These are phyloP conservation scores for Cephus sareptanus DNA, from an alignment of 2,888 invertebrate genomes.

Conservation along the genomic window DNA sequence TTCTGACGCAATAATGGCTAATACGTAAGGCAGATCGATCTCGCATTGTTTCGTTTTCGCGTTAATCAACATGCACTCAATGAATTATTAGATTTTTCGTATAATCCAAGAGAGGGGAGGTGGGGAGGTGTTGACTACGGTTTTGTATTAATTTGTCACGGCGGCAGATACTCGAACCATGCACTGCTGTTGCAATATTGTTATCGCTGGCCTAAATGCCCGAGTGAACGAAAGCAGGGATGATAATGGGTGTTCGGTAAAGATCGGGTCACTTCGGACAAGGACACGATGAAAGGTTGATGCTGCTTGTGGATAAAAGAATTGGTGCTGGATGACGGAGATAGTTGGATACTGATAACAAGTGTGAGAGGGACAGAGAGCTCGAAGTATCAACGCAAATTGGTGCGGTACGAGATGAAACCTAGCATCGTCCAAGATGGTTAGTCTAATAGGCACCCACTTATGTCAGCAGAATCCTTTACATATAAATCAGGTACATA, in stretches of 20 bases:
- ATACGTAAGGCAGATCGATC: neutral
- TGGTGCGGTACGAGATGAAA: neutral
- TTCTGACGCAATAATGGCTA: neutral
- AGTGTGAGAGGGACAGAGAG: neutral
- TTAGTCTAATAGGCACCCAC: constrained; percentile 6
- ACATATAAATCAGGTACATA: constrained; percentile 61
- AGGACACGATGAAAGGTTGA: neutral
- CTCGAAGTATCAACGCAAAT: neutral
- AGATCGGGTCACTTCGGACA: neutral
- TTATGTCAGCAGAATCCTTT: constrained; percentile 28
- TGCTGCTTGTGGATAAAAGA: neutral
- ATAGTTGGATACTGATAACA: neutral
- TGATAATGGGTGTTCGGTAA: neutral
- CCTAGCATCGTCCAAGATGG: neutral
- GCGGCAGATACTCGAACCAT: neutral
- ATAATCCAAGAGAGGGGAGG: neutral
- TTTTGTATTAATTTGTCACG: neutral
- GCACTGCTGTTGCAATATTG: neutral
- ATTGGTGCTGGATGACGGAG: neutral
- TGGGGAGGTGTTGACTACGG: neutral
- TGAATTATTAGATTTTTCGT: neutral
- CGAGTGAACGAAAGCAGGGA: neutral
- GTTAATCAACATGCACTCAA: neutral
- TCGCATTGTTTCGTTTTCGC: neutral
- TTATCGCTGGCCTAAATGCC: neutral